A percentile compares a stretch with the other conserved stretches of the same genome.
Evolutionary conservation across 2,888 invertebrate species (phyloP).

Genomic region (Germaria angustata): DNA sequence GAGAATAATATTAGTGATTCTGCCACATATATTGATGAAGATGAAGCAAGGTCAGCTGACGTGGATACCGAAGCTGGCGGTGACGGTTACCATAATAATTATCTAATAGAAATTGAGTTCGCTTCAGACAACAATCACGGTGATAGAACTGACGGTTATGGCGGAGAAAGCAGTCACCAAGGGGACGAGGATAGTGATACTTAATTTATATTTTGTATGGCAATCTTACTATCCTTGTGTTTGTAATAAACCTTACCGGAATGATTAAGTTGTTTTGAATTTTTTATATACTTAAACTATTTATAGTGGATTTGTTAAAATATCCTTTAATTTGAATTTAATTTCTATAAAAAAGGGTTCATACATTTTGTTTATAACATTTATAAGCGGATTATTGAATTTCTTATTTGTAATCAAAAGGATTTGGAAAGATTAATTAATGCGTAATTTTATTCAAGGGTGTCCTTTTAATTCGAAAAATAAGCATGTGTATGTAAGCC

Average conservation of each 20-base stretch:
- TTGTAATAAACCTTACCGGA: constrained; percentile 28
- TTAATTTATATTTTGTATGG: constrained; percentile 10
- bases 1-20: background rate
- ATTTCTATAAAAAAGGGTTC: constrained; percentile 38
- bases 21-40: background rate
- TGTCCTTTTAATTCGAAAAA: constrained; percentile 11
- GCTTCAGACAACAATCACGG: background rate
- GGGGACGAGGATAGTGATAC: background rate
- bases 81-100: constrained; percentile 63
- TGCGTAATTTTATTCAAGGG: constrained; percentile 45
- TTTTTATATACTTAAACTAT: background rate
- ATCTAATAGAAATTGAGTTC: constrained; percentile 54
- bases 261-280: constrained; percentile 34
- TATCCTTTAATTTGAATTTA: background rate
- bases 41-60: background rate
- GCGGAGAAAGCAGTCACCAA: background rate
- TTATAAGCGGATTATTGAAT: constrained; percentile 57
- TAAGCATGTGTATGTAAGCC: constrained; percentile 28
- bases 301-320: constrained; percentile 39
- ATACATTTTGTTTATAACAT: constrained; percentile 27
- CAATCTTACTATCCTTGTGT: background rate
- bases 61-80: constrained; percentile 62
- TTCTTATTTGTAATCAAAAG: constrained; percentile 46
- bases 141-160: constrained; percentile 33
- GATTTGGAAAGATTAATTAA: constrained; percentile 50